Conservation (phyloP, 2,113 vertebrate genomes). For the Syngnathoides biaculeatus region DNA sequence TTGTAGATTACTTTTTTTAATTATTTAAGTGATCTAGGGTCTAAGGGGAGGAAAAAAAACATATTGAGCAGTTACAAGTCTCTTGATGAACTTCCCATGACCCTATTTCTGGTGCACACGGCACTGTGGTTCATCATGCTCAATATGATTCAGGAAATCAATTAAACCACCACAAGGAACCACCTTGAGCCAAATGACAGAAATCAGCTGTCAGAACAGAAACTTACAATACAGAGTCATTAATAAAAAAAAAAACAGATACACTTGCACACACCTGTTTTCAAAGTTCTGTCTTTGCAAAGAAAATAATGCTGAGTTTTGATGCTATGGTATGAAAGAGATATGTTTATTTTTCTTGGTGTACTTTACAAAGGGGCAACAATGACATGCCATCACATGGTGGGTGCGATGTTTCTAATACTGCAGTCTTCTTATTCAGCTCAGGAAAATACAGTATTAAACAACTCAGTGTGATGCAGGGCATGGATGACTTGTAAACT, state of each 20-base stretch:
- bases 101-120: neutral
- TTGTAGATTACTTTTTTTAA: neutral
- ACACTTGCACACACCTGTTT: neutral
- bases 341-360: neutral
- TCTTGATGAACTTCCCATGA: constrained; percentile 28
- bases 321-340: neutral
- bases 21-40: constrained; percentile 4
- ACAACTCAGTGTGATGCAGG: neutral
- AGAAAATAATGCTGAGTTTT: neutral
- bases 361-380: neutral
- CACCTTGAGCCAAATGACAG: neutral
- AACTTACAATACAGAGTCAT: neutral
- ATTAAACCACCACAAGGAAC: neutral
- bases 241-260: neutral
- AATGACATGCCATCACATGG: neutral
- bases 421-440: neutral
- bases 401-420: neutral
- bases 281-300: neutral
- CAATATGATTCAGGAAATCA: constrained; percentile 9
- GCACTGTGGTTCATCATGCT: neutral
- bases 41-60: neutral
- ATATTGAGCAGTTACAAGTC: neutral
- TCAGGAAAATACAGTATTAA: neutral
- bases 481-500: neutral
- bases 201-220: neutral